phyloP scores from a whole-genome alignment of 2,113 vertebrate species.

The Nesogale talazaci region DNA sequence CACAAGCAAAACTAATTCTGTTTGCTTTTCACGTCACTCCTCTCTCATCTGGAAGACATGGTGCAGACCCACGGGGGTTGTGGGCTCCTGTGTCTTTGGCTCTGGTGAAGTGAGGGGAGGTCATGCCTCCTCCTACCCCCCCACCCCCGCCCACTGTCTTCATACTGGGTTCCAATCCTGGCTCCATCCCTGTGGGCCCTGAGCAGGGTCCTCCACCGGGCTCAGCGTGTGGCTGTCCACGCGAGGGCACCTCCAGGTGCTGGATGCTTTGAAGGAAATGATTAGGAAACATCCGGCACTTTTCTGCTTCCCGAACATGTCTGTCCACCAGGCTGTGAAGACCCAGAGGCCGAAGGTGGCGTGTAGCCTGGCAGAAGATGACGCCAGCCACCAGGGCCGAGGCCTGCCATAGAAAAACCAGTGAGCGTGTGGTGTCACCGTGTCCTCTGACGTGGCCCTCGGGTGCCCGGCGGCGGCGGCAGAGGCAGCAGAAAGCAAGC shows the following conservation, averaged over 20 bases:
- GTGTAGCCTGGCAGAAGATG: too few relatives aligned
- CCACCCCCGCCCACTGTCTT: too few relatives aligned
- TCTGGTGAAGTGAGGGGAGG: too few relatives aligned
- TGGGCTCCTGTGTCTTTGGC: too few relatives aligned
- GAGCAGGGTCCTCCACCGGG: not conserved
- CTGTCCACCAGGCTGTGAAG: not conserved
- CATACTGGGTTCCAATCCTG: not conserved
- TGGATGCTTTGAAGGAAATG: not conserved
- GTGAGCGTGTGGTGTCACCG: accelerated
- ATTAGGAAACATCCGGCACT: accelerated
- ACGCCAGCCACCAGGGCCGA: accelerated
- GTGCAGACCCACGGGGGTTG: too few relatives aligned
- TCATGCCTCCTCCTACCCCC: too few relatives aligned
- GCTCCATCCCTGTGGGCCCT: not conserved
- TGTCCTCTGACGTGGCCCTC: accelerated
- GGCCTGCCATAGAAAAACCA: accelerated
- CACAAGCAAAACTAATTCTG: too few relatives aligned
- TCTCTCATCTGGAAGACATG: too few relatives aligned
- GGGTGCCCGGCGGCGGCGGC: accelerated
- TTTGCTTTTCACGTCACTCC: too few relatives aligned
- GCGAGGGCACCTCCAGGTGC: not conserved
- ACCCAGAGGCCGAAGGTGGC: not conserved
- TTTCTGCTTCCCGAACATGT: accelerated
- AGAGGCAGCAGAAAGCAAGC: accelerated
- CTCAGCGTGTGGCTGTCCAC: too few relatives aligned